Evolutionary conservation across 1,140 invertebrate genomes (phyloP), one percentile per base, ranked within the genome.

Genomic region (Reticulitermes speratus): DNA sequence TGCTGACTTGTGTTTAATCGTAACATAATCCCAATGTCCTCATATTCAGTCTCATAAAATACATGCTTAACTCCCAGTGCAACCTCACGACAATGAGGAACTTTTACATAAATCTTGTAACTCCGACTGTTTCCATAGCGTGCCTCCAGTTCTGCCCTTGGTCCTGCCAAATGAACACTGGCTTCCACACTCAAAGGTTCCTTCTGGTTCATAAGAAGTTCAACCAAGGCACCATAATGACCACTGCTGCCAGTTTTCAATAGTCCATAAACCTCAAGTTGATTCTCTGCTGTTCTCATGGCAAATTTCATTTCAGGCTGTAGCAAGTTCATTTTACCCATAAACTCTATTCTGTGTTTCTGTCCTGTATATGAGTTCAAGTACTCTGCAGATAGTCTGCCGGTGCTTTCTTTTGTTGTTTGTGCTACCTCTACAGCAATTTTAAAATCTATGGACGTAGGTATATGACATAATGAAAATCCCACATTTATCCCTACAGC

Each of bases 1-100:
- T 86, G 52, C 55, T 82, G 69, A 75, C 84, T 86, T 52, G 84
- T 38, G 75, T 87, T 87, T 8, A 87, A 75, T 38, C 45, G 75
- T 30, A 87, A 30, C 6, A 69, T 86, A 30, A 86, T n/a, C 32
- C 25, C n/a, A n/a, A 16, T 83, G 45, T 86, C 86, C 25, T 48
- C 44, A 25, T 69, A 32, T 11, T 83, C 44, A 16, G 32, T 44
- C 32, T 75, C 87, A 45, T 81, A 85, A 9, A 87, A 48, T 19
- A 55, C 52, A 44, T 81, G 84, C 48, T 82, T 82, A 19, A 82
- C 52, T n/a, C 55, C 45, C 12, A 55, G 5, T 21, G 48, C 44
- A 32, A 86, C 55, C 75, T 69, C 55, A 44, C 69, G 81, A 69
- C 44, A 30, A 38, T 82, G 52, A 44, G 69, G 87, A 65, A 82